Base-by-base conservation (phyloP, 2,113 vertebrate species). In the Oryzias curvinotus region DNA sequence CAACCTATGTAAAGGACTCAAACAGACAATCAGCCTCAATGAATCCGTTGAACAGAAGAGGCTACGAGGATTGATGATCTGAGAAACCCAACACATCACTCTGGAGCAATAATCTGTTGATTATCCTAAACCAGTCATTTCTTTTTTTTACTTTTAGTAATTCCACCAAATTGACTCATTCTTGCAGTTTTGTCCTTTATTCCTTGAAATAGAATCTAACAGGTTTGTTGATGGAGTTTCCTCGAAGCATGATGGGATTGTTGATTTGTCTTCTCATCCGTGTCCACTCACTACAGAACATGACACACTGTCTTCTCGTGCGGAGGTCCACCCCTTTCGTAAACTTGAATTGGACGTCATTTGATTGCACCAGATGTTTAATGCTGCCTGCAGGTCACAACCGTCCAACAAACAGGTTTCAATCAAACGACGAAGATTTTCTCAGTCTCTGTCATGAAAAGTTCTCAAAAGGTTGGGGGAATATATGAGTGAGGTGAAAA, bases 1-100 rank as follows among this genome's bases (percentile, higher is more conserved):
- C 74, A 81, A 81, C 85, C 88, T 82, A 83, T 89, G 87, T 91
- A 87, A 95, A 95, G 93, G 94, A 95, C 94, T 95, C 94, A 91
- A 92, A 96, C 93, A 96, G 96, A 98, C 96, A 98, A 98, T 98
- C 96, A 72, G 81, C 72, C 93, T 93, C 91, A 93, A 85, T 90
- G 77, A 91, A 77, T 75, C 83, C 57, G 82, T 85, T 75, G 64
- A 82, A 83, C 80, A 70, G 36, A 76, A 71, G 78, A 76, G 82
- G 82, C 85, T 85, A 84, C 77, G 41, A 65, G 73, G 81, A 89
- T 85, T 62, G 68, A 82, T 19, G 48, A 87, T 48, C 52, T 43
- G 26, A 63, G 70, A 78, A 82, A 83, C 63, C 57, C 80, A 61
- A 84, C 86, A 23, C 91, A 90, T 92, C 90, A 92, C 91, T 91